Evolutionary conservation across 1,140 invertebrate species (phyloP).

Genomic region (Sipha flava): DNA sequence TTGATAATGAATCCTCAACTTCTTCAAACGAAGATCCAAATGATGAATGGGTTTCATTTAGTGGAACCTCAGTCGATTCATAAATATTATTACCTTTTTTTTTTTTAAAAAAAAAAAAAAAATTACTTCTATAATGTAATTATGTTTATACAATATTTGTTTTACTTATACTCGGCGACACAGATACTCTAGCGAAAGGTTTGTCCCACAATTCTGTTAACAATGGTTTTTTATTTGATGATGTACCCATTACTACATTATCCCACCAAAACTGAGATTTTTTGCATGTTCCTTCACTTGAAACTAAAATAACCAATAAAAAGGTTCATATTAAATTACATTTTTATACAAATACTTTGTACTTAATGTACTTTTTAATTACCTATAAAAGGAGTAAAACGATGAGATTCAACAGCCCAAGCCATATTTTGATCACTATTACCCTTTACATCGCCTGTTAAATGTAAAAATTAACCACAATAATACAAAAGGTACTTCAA

Average conservation of each 20-base stretch:
- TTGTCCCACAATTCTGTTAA: slow-evolving; percentile 7
- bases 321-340: too few relatives aligned
- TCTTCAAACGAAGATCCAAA: slow-evolving; percentile 25
- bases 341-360: too few relatives aligned
- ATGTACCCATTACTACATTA: slow-evolving; percentile 2
- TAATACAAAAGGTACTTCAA: not conserved
- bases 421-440: not conserved
- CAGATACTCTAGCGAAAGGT: not conserved
- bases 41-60: not conserved
- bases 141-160: not conserved
- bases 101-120: not conserved
- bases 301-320: not conserved
- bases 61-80: not conserved
- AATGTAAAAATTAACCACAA: not conserved
- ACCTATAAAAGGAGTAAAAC: slow-evolving; percentile 15
- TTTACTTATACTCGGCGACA: slow-evolving; percentile 1
- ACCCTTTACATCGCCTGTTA: not conserved
- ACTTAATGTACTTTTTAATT: not conserved
- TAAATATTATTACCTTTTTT: not conserved
- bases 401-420: not conserved
- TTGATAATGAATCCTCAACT: slow-evolving; percentile 19
- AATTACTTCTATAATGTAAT: not conserved
- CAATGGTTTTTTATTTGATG: not conserved
- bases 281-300: not conserved
- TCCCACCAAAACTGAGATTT: slow-evolving; percentile 8